These are phyloP conservation scores for Embiotoca jacksoni DNA, from an alignment of 2,113 vertebrate species.

Conservation along the genomic window DNA sequence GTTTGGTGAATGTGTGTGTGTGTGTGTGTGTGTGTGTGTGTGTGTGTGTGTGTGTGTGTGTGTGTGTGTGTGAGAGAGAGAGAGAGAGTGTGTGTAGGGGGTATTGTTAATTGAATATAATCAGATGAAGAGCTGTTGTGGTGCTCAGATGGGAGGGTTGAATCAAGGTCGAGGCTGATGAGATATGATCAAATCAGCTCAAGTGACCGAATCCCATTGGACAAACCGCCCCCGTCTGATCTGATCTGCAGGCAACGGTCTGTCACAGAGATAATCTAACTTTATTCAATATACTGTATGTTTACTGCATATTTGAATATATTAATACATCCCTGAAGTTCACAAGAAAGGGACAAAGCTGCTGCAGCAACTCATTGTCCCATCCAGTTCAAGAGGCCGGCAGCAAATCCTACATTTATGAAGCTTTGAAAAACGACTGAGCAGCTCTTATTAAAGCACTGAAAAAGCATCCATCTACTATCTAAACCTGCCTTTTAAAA, in stretches of 20 bases:
- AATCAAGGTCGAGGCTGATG: slow-evolving; percentile 68
- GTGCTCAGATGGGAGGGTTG: slow-evolving; percentile 34
- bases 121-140: slow-evolving; percentile 62
- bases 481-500: too few species aligned
- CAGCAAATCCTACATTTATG: too few species aligned
- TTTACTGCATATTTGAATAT: slow-evolving; percentile 44
- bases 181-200: slow-evolving; percentile 71
- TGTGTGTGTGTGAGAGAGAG: slow-evolving; percentile 6
- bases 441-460: too few species aligned
- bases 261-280: slow-evolving; percentile 49
- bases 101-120: slow-evolving; percentile 70
- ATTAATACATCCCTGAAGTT: not conserved
- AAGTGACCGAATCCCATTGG: slow-evolving; percentile 57
- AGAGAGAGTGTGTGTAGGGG: slow-evolving; percentile 24
- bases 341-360: not conserved
- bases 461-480: too few species aligned
- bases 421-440: too few species aligned
- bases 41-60: not conserved
- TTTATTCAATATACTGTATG: slow-evolving; percentile 39
- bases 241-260: slow-evolving; percentile 41
- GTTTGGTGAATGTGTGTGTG: slow-evolving; percentile 16
- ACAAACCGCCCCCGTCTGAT: slow-evolving; percentile 40
- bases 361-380: not conserved
- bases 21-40: too few species aligned
- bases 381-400: not conserved